Conservation (phyloP, 2,113 vertebrate species). For the Platanista minor region DNA sequence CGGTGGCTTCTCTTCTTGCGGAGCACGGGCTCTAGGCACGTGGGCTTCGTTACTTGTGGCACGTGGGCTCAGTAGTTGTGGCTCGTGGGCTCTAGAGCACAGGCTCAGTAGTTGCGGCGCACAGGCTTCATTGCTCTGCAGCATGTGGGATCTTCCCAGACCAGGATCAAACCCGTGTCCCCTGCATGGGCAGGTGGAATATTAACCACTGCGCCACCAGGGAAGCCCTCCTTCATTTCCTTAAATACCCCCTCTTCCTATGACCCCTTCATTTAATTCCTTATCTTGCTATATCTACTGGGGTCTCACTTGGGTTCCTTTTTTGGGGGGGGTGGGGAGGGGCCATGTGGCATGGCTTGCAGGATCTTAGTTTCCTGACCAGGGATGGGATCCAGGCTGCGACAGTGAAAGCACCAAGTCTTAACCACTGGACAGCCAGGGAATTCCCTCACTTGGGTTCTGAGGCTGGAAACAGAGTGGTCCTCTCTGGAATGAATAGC, state of each 20-base stretch:
- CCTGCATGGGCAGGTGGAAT: not conserved
- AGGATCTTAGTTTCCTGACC: not conserved
- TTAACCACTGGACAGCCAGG: not conserved
- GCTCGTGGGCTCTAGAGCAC: too few relatives aligned
- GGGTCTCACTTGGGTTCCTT: not conserved
- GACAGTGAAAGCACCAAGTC: not conserved
- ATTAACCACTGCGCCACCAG: not conserved
- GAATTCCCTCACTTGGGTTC: not conserved
- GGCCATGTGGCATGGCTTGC: too few relatives aligned
- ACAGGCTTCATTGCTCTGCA: rapidly evolving
- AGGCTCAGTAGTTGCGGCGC: not conserved
- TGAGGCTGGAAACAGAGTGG: not conserved
- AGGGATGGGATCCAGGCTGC: not conserved
- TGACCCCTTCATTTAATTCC: not conserved
- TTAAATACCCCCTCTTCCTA: not conserved
- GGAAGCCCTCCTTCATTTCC: not conserved
- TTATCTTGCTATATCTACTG: not conserved
- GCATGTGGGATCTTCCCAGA: not conserved
- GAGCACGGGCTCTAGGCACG: too few relatives aligned
- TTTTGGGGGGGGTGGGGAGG: too few relatives aligned
- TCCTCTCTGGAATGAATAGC: not conserved
- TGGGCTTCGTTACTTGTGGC: too few relatives aligned
- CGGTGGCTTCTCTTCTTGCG: not conserved
- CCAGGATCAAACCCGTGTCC: not conserved
- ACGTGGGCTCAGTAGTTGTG: too few relatives aligned